Evolutionary conservation across 2,797 vertebrate species (phyloP).

Genomic region (Melanotaenia boesemani): DNA sequence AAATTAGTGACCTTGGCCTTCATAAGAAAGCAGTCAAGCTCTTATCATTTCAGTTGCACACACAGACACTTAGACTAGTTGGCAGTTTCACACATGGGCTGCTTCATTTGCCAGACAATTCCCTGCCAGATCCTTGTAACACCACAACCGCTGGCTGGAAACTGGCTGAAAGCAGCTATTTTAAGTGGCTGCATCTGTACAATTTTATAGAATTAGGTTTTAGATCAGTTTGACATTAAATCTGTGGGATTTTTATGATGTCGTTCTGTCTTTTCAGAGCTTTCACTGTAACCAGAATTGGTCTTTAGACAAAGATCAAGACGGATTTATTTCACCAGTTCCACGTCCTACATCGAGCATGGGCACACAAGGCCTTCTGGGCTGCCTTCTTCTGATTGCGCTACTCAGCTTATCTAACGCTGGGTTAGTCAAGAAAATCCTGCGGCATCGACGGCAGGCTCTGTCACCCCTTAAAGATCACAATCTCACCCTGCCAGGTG

Average conservation of each 20-base stretch:
- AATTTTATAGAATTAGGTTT: background rate
- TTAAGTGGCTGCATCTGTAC: background rate
- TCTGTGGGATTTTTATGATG: slow-evolving; percentile 5
- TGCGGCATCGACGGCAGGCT: slow-evolving; percentile 84
- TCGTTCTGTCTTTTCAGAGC: slow-evolving; percentile 57
- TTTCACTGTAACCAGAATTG: slow-evolving; percentile 13
- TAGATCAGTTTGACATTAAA: background rate
- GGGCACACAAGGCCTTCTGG: slow-evolving; percentile 79
- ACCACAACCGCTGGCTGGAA: background rate
- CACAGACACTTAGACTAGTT: background rate
- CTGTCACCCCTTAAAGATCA: slow-evolving; percentile 57
- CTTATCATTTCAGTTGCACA: background rate
- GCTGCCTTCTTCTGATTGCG: slow-evolving; percentile 78
- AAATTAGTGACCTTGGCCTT: too few relatives aligned
- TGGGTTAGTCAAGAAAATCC: slow-evolving; percentile 89
- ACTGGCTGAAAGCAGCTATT: background rate
- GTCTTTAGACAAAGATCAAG: slow-evolving; percentile 15
- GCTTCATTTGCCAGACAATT: background rate
- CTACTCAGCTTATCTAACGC: slow-evolving; percentile 75
- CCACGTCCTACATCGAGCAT: slow-evolving; percentile 69
- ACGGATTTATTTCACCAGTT: slow-evolving; percentile 25
- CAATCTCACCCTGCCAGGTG: slow-evolving; percentile 85
- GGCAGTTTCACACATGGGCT: background rate
- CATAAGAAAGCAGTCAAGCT: background rate
- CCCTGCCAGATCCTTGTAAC: background rate